Base-by-base conservation (phyloP, 2,888 invertebrate genomes). In the Bruchidius siliquastri region DNA sequence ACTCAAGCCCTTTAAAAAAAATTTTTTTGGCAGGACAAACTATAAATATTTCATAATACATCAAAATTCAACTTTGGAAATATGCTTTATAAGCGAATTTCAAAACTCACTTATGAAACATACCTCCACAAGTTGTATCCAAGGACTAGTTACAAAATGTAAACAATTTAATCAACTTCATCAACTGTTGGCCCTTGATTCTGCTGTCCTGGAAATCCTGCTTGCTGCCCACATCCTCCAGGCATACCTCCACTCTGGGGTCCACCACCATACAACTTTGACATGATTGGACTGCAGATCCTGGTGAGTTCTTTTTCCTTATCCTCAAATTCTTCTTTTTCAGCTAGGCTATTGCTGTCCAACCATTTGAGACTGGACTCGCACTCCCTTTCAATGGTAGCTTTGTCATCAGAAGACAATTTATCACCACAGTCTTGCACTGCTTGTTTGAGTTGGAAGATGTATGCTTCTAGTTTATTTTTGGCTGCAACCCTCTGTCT, bases 391-490 rank as follows among this genome's bases (percentile, higher is more conserved):
- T 84, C 83, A 4, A 89, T 88, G 71, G 85, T 88, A 8, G 88
- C 87, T 85, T 92, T 93, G 78, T 95, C 95, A 2, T 88, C 86
- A 68, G 90, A 89, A 0, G 87, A 85, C 22, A 95, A 85, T 84
- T 90, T 92, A 72, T 89, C 89, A 0, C 90, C 91, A 67, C 90
- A 89, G 30, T 92, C 91, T 10, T 90, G 88, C 26, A 90, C 84
- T 0, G 92, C 91, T 80, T 93, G 92, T 81, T 91, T 92, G 69
- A 92, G 90, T 78, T 88, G 89, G 85, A 92, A 93, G 22, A 90
- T 87, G 83, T 93, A 93, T 6, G 89, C 85, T 84, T 93, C 94
- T 68, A 95, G 87, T 80, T 91, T 90, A 85, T 95, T 95, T 74
- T 93, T 89, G 13, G 93, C 90, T 0, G 90, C 83, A 20, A 94